phyloP scores from a whole-genome alignment of 2,113 vertebrate species.

The Asarcornis scutulata region DNA sequence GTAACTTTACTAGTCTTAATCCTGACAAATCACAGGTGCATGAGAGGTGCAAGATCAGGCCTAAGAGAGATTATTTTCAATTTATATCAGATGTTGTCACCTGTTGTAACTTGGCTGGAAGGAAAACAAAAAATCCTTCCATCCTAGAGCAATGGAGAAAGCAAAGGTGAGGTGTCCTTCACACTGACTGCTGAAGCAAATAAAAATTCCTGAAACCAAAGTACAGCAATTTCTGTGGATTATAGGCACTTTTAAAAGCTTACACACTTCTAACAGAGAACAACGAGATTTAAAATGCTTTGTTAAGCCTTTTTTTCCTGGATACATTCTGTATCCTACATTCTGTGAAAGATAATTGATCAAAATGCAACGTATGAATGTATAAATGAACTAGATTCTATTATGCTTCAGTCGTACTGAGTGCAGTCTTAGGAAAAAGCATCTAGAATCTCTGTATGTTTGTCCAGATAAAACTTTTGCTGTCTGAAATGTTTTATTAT shows the following conservation, averaged over 20 bases:
- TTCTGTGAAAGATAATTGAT: not conserved
- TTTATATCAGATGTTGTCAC: not conserved
- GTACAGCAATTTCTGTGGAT: rapidly evolving
- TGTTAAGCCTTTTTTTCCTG: not conserved
- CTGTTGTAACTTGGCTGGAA: not conserved
- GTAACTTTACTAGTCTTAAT: not conserved
- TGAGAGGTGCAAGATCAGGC: not conserved
- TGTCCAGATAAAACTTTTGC: not conserved
- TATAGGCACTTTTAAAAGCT: not conserved
- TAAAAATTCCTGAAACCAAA: not conserved
- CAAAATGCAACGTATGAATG: not conserved
- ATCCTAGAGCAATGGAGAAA: not conserved
- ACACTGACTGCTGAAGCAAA: not conserved
- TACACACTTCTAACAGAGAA: not conserved
- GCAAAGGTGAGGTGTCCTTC: not conserved
- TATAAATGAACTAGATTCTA: not conserved
- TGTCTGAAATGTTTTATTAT: not conserved
- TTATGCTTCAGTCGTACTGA: not conserved
- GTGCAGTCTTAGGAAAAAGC: not conserved
- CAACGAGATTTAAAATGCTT: not conserved
- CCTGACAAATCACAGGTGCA: not conserved
- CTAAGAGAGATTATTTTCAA: not conserved
- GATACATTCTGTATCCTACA: not conserved
- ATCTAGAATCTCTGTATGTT: not conserved
- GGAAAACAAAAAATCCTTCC: not conserved